Evolutionary conservation across 1,140 invertebrate species (phyloP).

Genomic region (Sesamia nonagrioides): DNA sequence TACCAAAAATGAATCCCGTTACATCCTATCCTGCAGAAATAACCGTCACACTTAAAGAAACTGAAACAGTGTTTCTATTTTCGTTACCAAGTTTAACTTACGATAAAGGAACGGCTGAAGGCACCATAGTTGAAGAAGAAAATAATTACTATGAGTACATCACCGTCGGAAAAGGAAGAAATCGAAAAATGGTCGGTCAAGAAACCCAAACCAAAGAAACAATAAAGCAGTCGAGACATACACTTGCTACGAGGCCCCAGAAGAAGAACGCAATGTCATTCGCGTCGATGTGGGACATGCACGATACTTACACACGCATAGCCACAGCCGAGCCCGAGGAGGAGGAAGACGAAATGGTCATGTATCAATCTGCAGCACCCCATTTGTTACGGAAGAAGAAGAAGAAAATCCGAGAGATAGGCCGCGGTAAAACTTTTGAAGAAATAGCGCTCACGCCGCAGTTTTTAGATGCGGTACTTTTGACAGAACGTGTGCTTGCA

Average conservation of each 20-base stretch:
- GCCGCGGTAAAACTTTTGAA: slow-evolving; percentile 66
- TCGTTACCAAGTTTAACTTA: slow-evolving; percentile 90
- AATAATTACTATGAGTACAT: slow-evolving; percentile 91
- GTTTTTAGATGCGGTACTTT: slow-evolving; percentile 89
- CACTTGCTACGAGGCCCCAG: slow-evolving; percentile 86
- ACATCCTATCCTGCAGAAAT: slow-evolving; percentile 86
- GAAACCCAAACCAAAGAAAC: slow-evolving; percentile 90
- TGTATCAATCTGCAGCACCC: slow-evolving; percentile 76
- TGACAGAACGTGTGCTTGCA: slow-evolving; percentile 91
- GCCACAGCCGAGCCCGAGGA: slow-evolving; percentile 74
- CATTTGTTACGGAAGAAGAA: slow-evolving; percentile 71
- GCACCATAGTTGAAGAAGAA: slow-evolving; percentile 86
- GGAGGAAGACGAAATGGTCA: slow-evolving; percentile 84
- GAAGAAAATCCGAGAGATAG: slow-evolving; percentile 51
- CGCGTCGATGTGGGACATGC: slow-evolving; percentile 92
- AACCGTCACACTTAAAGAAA: slow-evolving; percentile 90
- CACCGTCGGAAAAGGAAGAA: slow-evolving; percentile 89
- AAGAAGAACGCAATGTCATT: slow-evolving; percentile 88
- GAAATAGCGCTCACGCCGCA: slow-evolving; percentile 78
- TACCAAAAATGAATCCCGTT: slow-evolving; percentile 75
- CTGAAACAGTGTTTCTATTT: slow-evolving; percentile 89
- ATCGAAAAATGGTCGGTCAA: slow-evolving; percentile 88
- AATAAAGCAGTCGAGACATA: slow-evolving; percentile 89
- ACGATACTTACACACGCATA: slow-evolving; percentile 89
- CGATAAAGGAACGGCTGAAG: slow-evolving; percentile 88